These are phyloP conservation scores for Phania funesta DNA, from an alignment of 2,888 invertebrate species.

Conservation along the genomic window DNA sequence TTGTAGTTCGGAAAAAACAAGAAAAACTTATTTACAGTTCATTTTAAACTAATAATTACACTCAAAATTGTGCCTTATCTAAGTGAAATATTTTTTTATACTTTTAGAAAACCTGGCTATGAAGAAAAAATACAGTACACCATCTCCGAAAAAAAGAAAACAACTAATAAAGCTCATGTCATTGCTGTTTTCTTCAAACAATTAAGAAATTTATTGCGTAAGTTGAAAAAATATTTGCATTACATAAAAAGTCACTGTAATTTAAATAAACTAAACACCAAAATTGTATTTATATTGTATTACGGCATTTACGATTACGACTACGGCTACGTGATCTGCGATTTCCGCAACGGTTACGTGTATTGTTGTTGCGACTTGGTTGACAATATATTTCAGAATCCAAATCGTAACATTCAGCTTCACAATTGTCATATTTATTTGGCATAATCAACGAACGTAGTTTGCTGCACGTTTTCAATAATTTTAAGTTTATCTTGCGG, in stretches of 20 bases:
- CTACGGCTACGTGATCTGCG: slow-evolving; percentile 32
- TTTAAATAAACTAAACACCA: neutral
- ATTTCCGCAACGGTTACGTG: slow-evolving; percentile 6
- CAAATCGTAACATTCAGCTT: neutral
- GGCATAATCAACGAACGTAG: neutral
- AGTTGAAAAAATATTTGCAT: slow-evolving; percentile 69
- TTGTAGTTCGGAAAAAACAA: too few relatives aligned
- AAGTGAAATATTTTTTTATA: neutral
- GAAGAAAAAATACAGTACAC: slow-evolving; percentile 90
- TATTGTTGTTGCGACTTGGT: neutral
- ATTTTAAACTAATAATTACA: too few relatives aligned
- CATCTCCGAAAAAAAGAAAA: slow-evolving; percentile 86
- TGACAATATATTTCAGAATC: neutral
- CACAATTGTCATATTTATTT: neutral
- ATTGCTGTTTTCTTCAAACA: slow-evolving; percentile 88
- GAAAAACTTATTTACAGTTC: too few relatives aligned
- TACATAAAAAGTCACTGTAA: neutral
- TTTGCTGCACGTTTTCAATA: slow-evolving; percentile 22
- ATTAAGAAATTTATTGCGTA: slow-evolving; percentile 84
- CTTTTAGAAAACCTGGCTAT: slow-evolving; percentile 81
- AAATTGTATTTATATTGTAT: neutral
- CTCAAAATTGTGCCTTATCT: neutral
- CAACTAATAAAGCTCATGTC: slow-evolving; percentile 86
- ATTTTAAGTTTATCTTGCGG: slow-evolving; percentile 43
- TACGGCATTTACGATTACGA: slow-evolving; percentile 11